Base-by-base conservation (phyloP, 2,888 invertebrate genomes). In the Microplitis deprimator region DNA sequence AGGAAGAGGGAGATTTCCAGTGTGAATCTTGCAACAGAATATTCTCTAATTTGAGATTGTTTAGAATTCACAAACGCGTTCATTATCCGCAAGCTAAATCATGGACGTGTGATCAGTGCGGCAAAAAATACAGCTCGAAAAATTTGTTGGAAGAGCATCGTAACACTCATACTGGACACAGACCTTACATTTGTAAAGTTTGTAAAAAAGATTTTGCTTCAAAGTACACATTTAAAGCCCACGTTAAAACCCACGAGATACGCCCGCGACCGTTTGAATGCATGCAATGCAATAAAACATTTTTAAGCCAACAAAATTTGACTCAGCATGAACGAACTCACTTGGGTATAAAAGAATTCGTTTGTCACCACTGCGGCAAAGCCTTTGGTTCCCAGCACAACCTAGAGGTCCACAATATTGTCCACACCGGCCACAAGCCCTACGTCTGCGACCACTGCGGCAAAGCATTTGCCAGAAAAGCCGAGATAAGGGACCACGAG, bases 401-500 rank as follows among this genome's bases (percentile, higher is more conserved):
- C 87, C 85, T 92, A 41, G 94, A 94, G 80, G 95, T 96, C 0
- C 96, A 96, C 87, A 94, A 94, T 68, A 93, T 96, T 64, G 95
- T 96, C 0, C 96, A 96, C 86, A 93, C 95, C 0, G 95, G 95
- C 0, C 92, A 92, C 81, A 94, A 94, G 83, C 94, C 95, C 0
- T 95, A 93, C 85, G 91, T 92, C 62, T 96, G 96, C 84, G 91
- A 92, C 4, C 90, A 92, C 8, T 96, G 96, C 85, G 92, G 93
- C 0, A 96, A 95, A 87, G 93, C 93, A 0, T 96, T 96, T 90
- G 95, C 95, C 0, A 88, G 96, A 0, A 92, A 94, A 68, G 94
- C 95, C 0, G 96, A 96, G 86, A 93, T 96, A 0, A 89, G 93
- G n/a, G 95, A 96, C 88, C 96, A 96, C 82, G 94, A 94, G 87